These are phyloP conservation scores for Cyclina sinensis DNA, from an alignment of 1,140 invertebrate genomes.

Conservation along the genomic window DNA sequence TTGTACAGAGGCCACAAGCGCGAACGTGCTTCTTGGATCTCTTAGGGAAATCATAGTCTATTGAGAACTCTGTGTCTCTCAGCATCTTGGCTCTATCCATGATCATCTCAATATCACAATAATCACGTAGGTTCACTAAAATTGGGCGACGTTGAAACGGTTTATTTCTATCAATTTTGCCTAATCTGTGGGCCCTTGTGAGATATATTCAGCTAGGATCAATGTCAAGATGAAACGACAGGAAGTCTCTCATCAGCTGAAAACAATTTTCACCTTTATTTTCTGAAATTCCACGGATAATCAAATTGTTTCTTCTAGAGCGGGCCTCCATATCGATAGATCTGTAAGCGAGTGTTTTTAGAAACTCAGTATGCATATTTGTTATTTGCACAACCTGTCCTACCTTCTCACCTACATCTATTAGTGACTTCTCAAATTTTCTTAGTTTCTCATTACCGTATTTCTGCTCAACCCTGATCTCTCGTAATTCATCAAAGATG, in stretches of 20 bases:
- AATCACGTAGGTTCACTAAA: not conserved
- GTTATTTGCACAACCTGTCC: slow-evolving; percentile 12
- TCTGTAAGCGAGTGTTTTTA: slow-evolving; percentile 37
- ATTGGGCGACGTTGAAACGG: not conserved
- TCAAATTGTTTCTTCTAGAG: slow-evolving; percentile 5
- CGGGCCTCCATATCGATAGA: slow-evolving; percentile 35
- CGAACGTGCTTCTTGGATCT: too few species aligned
- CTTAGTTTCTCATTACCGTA: not conserved
- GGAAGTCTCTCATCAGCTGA: not conserved
- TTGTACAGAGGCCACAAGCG: too few species aligned
- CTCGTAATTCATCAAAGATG: slow-evolving; percentile 12
- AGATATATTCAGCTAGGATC: too few species aligned
- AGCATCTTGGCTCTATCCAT: not conserved
- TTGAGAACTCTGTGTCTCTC: not conserved
- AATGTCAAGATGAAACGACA: too few species aligned
- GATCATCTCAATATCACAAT: not conserved
- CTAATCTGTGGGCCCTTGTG: not conserved
- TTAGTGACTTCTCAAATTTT: not conserved
- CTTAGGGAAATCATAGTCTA: too few species aligned
- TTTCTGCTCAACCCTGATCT: not conserved
- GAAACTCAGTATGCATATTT: slow-evolving; percentile 17
- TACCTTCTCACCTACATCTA: not conserved
- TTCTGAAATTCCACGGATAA: too few species aligned
- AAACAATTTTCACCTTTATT: not conserved
- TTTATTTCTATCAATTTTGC: not conserved